Evolutionary conservation across 2,888 invertebrate species (phyloP), one percentile per base, ranked within the genome.

Genomic region (Acrobasis suavella): DNA sequence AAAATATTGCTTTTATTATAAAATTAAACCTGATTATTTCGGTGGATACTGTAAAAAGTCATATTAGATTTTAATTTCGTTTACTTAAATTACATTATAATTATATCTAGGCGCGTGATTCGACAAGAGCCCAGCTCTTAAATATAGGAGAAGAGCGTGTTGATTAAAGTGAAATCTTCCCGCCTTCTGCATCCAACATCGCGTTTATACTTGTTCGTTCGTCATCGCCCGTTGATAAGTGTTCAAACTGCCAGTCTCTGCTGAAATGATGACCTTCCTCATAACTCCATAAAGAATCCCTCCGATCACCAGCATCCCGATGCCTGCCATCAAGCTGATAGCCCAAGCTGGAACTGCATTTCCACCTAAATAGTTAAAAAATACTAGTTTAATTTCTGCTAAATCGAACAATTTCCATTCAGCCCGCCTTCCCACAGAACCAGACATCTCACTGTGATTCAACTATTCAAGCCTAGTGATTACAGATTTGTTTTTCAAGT

Each of bases 321-420:
- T 81, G 22, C 95, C 96, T 16, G 95, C 89, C 72, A 96, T 84
- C 37, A 96, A 77, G 65, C 96, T 94, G 65, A 96, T 94, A 0
- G 95, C 95, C 96, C 96, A 97, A 0, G 96, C 96, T 66, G 97
- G 96, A 70, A 96, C 94, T 10, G 95, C 93, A 62, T 94, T 94
- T 59, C 95, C 94, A 83, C 86, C 96, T 96, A 78, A 15, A 78
- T 78, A 56, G 55, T n/a, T 46, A 17, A 37, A 9, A 32, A 32
- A 32, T 8, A 32, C 32, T 7, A 32, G 32, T 32, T 32, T 32
- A 32, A 32, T 22, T 22, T 22, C 1, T 32, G 32, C 32, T 6
- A 32, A 8, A 32, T 32, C 7, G 22, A 32, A 32, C 32, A 32
- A 0, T 32, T 32, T 32, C 7, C 8, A 32, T 2, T 32, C 32